Conservation (phyloP, 2,113 vertebrate species). For the Pampusana beccarii region DNA sequence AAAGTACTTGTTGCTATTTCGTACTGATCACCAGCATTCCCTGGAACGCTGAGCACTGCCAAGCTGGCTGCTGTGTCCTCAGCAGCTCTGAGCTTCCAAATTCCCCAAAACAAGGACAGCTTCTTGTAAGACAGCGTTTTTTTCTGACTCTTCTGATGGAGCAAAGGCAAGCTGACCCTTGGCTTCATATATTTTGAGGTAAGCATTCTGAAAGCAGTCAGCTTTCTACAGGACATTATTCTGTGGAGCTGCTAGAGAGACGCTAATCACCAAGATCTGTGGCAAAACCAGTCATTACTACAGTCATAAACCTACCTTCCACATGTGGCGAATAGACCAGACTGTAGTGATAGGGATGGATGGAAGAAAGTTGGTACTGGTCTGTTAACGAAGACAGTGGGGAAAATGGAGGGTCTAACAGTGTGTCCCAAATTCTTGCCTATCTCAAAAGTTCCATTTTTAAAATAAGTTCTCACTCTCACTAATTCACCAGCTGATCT, state of each 20-base stretch:
- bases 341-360: not conserved
- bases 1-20: not conserved
- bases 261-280: not conserved
- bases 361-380: not conserved
- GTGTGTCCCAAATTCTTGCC: not conserved
- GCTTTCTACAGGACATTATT: not conserved
- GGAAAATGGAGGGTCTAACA: not conserved
- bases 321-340: not conserved
- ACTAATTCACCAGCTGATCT: not conserved
- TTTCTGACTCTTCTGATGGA: not conserved
- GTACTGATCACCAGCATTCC: not conserved
- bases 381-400: not conserved
- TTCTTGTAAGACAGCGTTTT: not conserved
- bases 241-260: not conserved
- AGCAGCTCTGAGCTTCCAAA: not conserved
- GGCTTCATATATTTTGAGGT: not conserved
- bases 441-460: not conserved
- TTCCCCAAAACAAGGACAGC: not conserved
- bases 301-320: not conserved
- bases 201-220: not conserved
- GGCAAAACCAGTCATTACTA: not conserved
- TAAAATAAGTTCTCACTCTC: not conserved
- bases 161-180: not conserved
- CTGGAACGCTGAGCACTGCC: not conserved
- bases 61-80: not conserved